Evolutionary conservation across 2,888 invertebrate genomes (phyloP), one percentile per base, ranked within the genome.

Genomic region (Ormyrus nitidulus): DNA sequence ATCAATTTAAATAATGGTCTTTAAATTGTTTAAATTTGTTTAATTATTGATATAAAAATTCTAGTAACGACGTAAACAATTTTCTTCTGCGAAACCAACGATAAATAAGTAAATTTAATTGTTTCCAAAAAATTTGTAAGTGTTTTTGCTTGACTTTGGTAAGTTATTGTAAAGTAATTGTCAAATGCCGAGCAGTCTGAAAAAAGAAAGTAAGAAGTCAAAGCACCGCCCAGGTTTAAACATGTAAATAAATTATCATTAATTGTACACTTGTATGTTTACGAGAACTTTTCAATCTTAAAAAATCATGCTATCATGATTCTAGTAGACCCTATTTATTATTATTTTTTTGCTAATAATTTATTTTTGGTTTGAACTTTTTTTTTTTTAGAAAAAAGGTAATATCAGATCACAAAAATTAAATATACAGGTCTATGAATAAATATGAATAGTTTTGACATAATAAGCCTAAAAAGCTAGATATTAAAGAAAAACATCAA

Each of bases 181-280:
- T 51, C n/a, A 8, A 69, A 65, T 65, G 66, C 46, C 53, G 46
- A 44, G 56, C n/a, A 74, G 61, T 69, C 72, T 69, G 73, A 59
- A 61, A 68, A 74, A 66, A 81, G 71, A 81, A 78, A 75, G 71
- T 75, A 78, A 80, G 58, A 64, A 68, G 64, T 19, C 34, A 58
- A 79, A 76, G 73, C 72, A 79, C 78, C 71, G 68, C 78, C 76
- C 79, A 77, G 79, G 69, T 76, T 44, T 79, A 71, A 75, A 69
- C 49, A 34, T 81, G 77, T 81, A 78, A 54, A 78, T 78, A 75
- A 71, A 72, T 69, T 68, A 65, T n/a, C 56, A 76, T 10, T 76
- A 69, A 76, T 11, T 62, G 53, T 75, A 68, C 19, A 62, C 56
- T 49, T 8, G 56, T 49, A 13, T 69, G 9, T 70, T 68, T 76